These are phyloP conservation scores for Chydorus sphaericus DNA, from an alignment of 2,888 invertebrate genomes.

Conservation along the genomic window DNA sequence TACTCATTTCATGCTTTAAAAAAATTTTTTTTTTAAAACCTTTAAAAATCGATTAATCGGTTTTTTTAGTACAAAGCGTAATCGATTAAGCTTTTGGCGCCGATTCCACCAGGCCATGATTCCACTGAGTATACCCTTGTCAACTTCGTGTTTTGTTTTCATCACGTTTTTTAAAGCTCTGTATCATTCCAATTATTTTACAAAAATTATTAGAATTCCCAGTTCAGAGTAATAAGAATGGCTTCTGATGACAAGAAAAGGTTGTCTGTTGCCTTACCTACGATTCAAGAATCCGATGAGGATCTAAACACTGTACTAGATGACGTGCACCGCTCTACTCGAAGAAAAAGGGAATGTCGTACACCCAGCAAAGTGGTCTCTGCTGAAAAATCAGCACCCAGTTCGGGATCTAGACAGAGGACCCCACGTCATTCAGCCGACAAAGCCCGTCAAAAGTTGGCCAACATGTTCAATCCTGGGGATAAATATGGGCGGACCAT, in stretches of 20 bases:
- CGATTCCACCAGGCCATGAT: no score
- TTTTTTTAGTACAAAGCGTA: no score
- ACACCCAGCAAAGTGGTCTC: background rate
- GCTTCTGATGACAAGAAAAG: constrained; percentile 1
- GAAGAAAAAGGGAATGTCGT: background rate
- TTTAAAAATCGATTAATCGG: no score
- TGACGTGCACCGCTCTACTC: background rate
- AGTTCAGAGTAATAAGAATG: no score
- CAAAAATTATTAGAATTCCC: no score
- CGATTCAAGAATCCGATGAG: background rate
- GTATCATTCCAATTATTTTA: no score
- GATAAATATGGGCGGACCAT: background rate
- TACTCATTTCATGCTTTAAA: no score
- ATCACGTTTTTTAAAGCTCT: no score
- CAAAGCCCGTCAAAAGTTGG: background rate
- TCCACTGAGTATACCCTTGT: no score
- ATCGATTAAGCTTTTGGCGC: no score
- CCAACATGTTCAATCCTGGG: background rate
- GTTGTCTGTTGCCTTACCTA: background rate
- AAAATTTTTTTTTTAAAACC: no score
- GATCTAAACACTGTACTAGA: background rate
- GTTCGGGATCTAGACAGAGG: background rate
- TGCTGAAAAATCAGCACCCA: background rate
- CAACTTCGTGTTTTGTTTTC: no score
- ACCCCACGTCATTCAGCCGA: background rate